Evolutionary conservation across 2,888 invertebrate genomes (phyloP), one percentile per base, ranked within the genome.

Genomic region (Odontocolon sp.): DNA sequence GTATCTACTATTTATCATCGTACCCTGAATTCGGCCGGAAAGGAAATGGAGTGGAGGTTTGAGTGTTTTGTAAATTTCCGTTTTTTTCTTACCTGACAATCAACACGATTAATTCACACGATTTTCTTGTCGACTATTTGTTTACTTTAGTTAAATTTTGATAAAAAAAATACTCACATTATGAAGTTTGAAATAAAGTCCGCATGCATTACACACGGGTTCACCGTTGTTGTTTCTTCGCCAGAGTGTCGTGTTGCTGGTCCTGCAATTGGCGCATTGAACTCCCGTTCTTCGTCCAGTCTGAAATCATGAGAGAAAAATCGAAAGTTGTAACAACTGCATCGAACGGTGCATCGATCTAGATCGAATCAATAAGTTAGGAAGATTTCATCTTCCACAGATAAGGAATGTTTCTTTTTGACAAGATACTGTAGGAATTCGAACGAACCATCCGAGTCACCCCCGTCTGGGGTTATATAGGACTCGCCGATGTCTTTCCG

Each of bases 171-270:
- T 31, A 88, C 89, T 89, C 73, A 90, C 90, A 52, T 85, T 87
- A 76, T 90, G 90, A 6, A 97, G 96, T 93, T 97, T 97, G 92
- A 96, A 95, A 93, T 99, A 99, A 85, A 99, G 96, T 87, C 99
- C 99, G 92, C 99, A 99, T 82, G 99, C 99, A 93, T 99, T 99
- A 94, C 99, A 99, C 87, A 99, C 95, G 92, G 99, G 99, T 93
- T 99, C 98, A 82, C 99, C 99, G 87, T 98, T 98, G 91, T 98
- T 98, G 93, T 99, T 99, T 91, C 99, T 94, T 84, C 99, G 94
- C 99, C 99, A 99, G 85, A 99, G 93, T 80, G 99, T 99, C 84
- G 99, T 99, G 69, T 93, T 93, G 77, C 93, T 93, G n/a, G 94
- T 94, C 52, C 94, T 94, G 86, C 95, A 95, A 89, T 95, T 95